phyloP scores from a whole-genome alignment of 2,888 invertebrate genomes.

The Netelia melanura region DNA sequence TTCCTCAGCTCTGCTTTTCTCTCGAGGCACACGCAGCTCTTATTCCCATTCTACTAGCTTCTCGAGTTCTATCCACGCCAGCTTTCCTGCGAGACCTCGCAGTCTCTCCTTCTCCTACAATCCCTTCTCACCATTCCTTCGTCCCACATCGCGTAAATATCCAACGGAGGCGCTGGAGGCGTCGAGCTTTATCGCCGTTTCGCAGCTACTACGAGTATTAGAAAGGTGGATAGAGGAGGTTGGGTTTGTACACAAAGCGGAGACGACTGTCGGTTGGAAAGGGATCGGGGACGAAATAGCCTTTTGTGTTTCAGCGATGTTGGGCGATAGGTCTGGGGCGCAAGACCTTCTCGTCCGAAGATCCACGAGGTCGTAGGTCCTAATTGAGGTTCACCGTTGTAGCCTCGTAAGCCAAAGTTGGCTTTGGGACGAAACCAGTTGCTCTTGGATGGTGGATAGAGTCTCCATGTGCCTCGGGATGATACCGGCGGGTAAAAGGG shows the following conservation, averaged over 20 bases:
- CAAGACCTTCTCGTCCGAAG: conserved; percentile 16
- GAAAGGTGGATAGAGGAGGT: conserved; percentile 34
- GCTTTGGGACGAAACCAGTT: conserved; percentile 14
- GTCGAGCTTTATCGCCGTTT: conserved; percentile 70
- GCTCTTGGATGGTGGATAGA: neutral
- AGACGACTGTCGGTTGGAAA: conserved; percentile 23
- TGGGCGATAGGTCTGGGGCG: conserved; percentile 24
- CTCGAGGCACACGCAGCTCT: conserved; percentile 40
- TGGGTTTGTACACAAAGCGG: conserved; percentile 24
- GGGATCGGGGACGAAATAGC: conserved; percentile 36
- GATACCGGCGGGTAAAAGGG: neutral
- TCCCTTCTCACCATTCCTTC: neutral
- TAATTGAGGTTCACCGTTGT: conserved; percentile 59
- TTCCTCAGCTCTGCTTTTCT: conserved; percentile 33
- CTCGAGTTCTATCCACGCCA: conserved; percentile 40
- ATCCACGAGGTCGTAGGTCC: conserved; percentile 35
- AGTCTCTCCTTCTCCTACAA: conserved; percentile 42
- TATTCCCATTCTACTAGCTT: conserved; percentile 28
- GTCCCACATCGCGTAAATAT: conserved; percentile 48
- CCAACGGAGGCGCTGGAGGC: conserved; percentile 31
- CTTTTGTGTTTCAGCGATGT: conserved; percentile 30
- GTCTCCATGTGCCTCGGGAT: neutral
- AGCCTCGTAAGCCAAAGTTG: conserved; percentile 24
- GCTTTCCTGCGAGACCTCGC: conserved; percentile 56
- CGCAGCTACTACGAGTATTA: conserved; percentile 68